These are phyloP conservation scores for Atherinomorus stipes DNA, from an alignment of 2,113 vertebrate genomes.

Conservation along the genomic window DNA sequence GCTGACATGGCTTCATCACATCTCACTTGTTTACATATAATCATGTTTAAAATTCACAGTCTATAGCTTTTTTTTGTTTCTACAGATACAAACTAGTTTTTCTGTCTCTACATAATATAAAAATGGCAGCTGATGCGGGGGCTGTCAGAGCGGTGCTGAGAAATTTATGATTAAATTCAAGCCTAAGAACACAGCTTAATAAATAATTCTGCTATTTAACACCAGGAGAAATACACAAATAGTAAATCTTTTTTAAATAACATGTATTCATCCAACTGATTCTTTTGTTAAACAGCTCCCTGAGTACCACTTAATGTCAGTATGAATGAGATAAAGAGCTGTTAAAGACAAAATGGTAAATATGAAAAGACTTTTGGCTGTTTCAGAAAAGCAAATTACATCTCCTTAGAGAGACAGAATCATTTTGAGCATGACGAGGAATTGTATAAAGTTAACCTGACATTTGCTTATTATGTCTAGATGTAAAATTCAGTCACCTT, in stretches of 20 bases:
- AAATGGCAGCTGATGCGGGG: slow-evolving; percentile 6
- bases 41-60: not conserved
- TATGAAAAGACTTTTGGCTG: not conserved
- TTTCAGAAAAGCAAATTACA: slow-evolving; percentile 9
- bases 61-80: not conserved
- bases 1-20: not conserved
- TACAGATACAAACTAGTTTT: not conserved
- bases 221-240: not conserved
- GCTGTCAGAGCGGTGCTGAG: not conserved
- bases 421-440: not conserved
- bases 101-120: not conserved
- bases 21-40: not conserved
- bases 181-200: not conserved
- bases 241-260: not conserved
- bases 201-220: slow-evolving; percentile 1
- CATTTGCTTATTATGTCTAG: slow-evolving; percentile 19
- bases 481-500: slow-evolving; percentile 11
- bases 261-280: not conserved
- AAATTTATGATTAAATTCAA: slow-evolving; percentile 19
- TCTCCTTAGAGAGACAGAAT: not conserved
- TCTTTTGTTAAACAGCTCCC: not conserved
- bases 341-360: slow-evolving; percentile 4
- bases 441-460: slow-evolving; percentile 29
- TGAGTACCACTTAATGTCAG: not conserved
- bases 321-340: slow-evolving; percentile 3